Base-by-base conservation (phyloP, 2,113 vertebrate species). In the Murina feae region DNA sequence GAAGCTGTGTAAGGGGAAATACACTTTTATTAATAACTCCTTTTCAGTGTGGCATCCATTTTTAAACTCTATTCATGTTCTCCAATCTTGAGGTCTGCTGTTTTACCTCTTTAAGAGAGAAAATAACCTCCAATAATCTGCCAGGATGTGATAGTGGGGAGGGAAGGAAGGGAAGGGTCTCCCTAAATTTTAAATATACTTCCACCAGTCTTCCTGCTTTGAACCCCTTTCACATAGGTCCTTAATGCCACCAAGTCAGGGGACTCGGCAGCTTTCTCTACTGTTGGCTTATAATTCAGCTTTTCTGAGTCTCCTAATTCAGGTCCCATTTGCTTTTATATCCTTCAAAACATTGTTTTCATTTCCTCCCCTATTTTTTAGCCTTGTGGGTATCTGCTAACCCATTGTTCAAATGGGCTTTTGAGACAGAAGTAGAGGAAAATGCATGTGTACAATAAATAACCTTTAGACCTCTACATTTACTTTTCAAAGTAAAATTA, bases 301-400 rank as follows among this genome's bases (percentile, higher is more conserved):
- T 78, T 93, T 51, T 71, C 1, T 30, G 53, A 39, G 5, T 37
- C 89, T 90, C n/a, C n/a, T 80, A 53, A 80, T 92, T 95, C 66
- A 44, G 25, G 90, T 72, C 12, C 82, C 82, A 94, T 94, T 89
- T 96, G 78, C 69, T 93, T 95, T 82, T 47, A 60, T 25, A 85
- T 87, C 82, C 92, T 95, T 58, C 17, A 58, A 88, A 93, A 86
- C 92, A 47, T 39, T 4, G 3, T 74, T 69, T 90, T 30, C 86
- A 39, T 85, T 80, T 96, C 80, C 42, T 65, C 30, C 44, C 65
- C 4, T 44, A 63, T 93, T 92, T 44, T 90, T 76, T 86, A 94
- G 44, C 9, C 20, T 79, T 68, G 72, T 93, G 37, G 12, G 13
- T 95, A 82, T 86, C 51, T 78, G 47, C 37, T 44, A 80, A 94